A percentile compares a stretch with the other conserved stretches of the same genome.
These are phyloP conservation scores for Gobio occitaniae DNA, from an alignment of 2,797 vertebrate species.

Conservation along the genomic window DNA sequence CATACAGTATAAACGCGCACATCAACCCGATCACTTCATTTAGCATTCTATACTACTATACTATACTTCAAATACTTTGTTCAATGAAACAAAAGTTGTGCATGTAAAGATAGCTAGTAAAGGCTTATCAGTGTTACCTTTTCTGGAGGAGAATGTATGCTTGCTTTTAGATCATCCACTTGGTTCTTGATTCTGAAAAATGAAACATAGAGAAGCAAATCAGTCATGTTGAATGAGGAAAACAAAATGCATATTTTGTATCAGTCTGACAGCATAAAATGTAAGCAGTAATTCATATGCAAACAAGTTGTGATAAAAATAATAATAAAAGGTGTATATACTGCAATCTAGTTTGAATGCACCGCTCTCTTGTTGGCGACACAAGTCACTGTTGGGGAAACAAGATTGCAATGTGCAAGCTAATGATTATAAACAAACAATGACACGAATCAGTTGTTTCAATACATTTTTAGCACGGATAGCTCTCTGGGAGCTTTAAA, in stretches of 20 bases:
- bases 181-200: slow-evolving; percentile 50
- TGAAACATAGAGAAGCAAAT: slow-evolving; percentile 22
- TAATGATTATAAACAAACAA: neutral
- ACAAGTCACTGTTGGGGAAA: neutral
- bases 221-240: neutral
- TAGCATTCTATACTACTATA: too few species aligned
- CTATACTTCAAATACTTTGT: too few species aligned
- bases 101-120: too few species aligned
- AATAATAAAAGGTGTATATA: too few species aligned
- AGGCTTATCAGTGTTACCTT: slow-evolving; percentile 47
- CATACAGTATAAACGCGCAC: too few species aligned
- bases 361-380: neutral
- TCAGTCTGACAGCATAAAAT: neutral
- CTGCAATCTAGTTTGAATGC: neutral
- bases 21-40: too few species aligned
- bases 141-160: slow-evolving; percentile 54
- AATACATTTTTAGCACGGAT: neutral
- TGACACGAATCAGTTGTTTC: neutral
- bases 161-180: slow-evolving; percentile 61
- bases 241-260: neutral
- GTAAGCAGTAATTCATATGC: neutral
- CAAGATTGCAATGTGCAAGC: neutral
- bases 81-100: too few species aligned
- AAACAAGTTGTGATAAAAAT: neutral
- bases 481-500: neutral